These are phyloP conservation scores for Mus minutoides DNA, from an alignment of 2,797 vertebrate genomes.

Conservation along the genomic window DNA sequence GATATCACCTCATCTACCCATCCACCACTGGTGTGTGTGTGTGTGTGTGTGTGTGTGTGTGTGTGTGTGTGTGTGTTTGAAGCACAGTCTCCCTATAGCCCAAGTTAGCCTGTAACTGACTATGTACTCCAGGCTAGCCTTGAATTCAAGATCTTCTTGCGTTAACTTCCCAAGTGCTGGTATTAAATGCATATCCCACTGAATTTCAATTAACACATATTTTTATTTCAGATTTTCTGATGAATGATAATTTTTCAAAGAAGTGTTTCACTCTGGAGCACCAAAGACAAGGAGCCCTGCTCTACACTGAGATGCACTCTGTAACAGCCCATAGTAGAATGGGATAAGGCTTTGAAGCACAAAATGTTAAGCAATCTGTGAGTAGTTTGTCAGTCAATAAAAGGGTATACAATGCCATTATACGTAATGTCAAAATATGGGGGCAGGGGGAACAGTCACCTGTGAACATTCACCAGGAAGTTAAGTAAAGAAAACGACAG, in stretches of 20 bases:
- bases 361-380: neutral
- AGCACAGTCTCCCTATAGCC: neutral
- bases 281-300: neutral
- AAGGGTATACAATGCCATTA: neutral
- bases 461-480: neutral
- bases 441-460: neutral
- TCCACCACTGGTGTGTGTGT: neutral
- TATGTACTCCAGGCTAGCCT: neutral
- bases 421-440: neutral
- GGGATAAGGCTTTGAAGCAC: neutral
- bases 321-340: neutral
- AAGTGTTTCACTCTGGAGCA: constrained; percentile 2
- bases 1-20: neutral
- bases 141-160: neutral
- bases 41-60: neutral
- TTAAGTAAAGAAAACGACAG: neutral
- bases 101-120: neutral
- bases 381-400: neutral
- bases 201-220: neutral
- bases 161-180: neutral
- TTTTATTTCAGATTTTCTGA: neutral
- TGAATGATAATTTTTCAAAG: neutral
- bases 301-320: neutral
- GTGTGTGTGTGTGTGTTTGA: neutral
- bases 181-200: neutral